A percentile compares a stretch with the other conserved stretches of the same genome.
Conservation (phyloP, 2,888 invertebrate genomes). For the Neoaliturus tenellus region DNA sequence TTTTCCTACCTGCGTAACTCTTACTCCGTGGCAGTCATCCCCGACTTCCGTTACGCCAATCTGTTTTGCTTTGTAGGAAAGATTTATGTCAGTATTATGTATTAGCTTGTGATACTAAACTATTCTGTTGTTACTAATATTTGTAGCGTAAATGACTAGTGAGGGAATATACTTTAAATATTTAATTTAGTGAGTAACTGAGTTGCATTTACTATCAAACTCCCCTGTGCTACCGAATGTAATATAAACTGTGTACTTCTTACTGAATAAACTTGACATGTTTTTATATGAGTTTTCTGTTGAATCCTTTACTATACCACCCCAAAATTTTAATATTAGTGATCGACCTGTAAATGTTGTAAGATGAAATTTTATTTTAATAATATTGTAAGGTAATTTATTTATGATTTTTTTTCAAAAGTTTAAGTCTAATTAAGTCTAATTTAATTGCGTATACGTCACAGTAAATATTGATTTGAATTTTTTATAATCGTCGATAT, state of each 20-base stretch:
- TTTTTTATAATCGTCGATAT: too few relatives aligned
- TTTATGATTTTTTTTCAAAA: too few relatives aligned
- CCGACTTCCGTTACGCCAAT: neutral
- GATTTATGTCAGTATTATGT: constrained; percentile 43
- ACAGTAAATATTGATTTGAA: too few relatives aligned
- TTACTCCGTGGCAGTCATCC: constrained; percentile 4
- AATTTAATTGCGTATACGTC: too few relatives aligned
- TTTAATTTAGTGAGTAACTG: constrained; percentile 36
- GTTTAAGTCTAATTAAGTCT: too few relatives aligned
- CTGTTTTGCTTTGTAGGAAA: constrained; percentile 16
- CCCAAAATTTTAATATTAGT: too few relatives aligned
- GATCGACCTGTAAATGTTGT: too few relatives aligned
- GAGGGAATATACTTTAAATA: constrained; percentile 35
- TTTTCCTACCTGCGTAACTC: neutral
- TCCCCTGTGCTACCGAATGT: constrained; percentile 11
- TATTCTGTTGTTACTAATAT: constrained; percentile 45
- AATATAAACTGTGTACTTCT: constrained; percentile 25
- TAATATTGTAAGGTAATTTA: too few relatives aligned
- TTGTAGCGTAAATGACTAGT: constrained; percentile 26
- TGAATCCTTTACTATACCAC: neutral
- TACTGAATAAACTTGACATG: constrained; percentile 38
- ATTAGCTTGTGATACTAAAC: constrained; percentile 51
- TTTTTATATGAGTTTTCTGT: neutral
- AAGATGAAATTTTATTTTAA: too few relatives aligned
- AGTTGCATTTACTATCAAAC: constrained; percentile 37